phyloP scores from a whole-genome alignment of 2,113 vertebrate genomes.

The Picathartes gymnocephalus region DNA sequence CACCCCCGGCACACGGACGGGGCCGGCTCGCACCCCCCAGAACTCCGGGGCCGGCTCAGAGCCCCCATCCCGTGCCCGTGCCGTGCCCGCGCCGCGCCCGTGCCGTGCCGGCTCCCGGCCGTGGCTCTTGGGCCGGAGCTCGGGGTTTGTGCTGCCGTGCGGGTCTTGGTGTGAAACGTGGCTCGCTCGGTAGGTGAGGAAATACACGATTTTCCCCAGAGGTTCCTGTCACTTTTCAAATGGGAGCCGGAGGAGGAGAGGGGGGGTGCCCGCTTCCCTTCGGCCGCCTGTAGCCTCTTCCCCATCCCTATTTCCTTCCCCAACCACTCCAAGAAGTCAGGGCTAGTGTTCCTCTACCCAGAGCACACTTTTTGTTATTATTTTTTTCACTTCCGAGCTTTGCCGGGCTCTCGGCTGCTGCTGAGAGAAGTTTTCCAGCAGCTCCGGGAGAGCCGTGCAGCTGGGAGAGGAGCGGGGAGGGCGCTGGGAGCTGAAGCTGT shows the following conservation, averaged over 20 bases:
- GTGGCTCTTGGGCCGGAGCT: neutral
- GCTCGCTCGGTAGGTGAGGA: neutral
- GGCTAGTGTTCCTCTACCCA: neutral
- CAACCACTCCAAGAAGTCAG: neutral
- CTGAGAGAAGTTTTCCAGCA: neutral
- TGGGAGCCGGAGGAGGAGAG: neutral
- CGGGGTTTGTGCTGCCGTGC: neutral
- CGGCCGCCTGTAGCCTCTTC: neutral
- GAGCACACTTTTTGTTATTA: rapidly evolving
- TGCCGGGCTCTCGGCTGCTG: neutral
- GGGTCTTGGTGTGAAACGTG: neutral
- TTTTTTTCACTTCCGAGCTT: neutral
- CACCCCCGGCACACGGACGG: neutral
- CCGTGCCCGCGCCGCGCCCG: no score
- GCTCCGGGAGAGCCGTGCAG: neutral
- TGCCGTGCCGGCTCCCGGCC: rapidly evolving
- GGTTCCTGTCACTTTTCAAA: neutral
- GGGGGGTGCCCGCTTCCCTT: neutral
- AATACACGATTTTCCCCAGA: rapidly evolving
- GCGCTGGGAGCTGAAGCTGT: neutral
- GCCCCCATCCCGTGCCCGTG: neutral
- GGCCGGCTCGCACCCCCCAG: neutral
- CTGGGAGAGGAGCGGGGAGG: neutral
- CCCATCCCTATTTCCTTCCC: neutral
- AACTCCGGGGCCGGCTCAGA: neutral